A percentile compares a stretch with the other conserved stretches of the same genome.
These are phyloP conservation scores for Ammodytes marinus DNA, from an alignment of 2,113 vertebrate species.

Conservation along the genomic window DNA sequence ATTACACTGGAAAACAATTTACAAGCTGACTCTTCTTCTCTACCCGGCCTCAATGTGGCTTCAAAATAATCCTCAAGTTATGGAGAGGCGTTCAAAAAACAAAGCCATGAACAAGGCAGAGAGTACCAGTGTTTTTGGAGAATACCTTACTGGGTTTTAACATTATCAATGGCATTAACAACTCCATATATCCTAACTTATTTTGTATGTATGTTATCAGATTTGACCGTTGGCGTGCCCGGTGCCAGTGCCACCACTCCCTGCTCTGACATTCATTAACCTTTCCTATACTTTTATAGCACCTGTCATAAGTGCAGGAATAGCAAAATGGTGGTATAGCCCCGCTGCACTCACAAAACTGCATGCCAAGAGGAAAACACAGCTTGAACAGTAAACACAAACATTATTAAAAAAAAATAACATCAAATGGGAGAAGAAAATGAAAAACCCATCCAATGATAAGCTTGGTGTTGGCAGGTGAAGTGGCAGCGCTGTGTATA, in stretches of 20 bases:
- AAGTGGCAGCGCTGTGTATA: not conserved
- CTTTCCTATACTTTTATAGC: not conserved
- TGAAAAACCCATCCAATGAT: not conserved
- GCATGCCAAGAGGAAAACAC: not conserved
- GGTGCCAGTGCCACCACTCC: constrained; percentile 14
- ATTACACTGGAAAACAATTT: constrained; percentile 65
- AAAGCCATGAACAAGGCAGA: constrained; percentile 34
- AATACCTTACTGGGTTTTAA: constrained; percentile 1
- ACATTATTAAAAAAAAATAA: not conserved
- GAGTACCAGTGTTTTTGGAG: not conserved
- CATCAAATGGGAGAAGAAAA: constrained; percentile 1
- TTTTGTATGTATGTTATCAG: constrained; percentile 13
- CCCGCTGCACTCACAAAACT: not conserved
- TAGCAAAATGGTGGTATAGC: not conserved
- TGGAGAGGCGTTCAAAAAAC: constrained; percentile 27
- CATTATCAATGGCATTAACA: not conserved
- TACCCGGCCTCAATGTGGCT: constrained; percentile 42
- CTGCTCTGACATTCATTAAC: constrained; percentile 63
- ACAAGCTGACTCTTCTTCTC: constrained; percentile 34
- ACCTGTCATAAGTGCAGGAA: constrained; percentile 4
- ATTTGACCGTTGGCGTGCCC: not conserved
- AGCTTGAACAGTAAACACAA: not conserved
- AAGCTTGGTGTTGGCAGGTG: constrained; percentile 3
- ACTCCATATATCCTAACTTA: not conserved
- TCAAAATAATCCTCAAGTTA: constrained; percentile 47